Base-by-base conservation (phyloP, 2,888 invertebrate species). In the Eilema sororculum region DNA sequence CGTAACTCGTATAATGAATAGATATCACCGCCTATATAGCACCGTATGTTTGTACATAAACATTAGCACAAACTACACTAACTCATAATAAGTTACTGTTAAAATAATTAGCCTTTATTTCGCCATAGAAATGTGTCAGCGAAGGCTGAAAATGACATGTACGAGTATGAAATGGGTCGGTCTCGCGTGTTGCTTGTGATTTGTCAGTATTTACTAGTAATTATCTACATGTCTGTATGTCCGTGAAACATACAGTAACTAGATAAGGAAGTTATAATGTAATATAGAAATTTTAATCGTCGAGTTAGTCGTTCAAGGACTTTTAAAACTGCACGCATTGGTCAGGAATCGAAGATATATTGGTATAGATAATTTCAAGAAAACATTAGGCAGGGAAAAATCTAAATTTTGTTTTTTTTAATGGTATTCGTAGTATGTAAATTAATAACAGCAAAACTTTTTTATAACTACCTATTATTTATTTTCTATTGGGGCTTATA, bases 81-180 rank as follows among this genome's bases (percentile, higher is more conserved):
- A 46, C 13, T 46, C 20, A 46, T 46, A 46, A 46, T 24, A 62
- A 24, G 16, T 37, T 24, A 22, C 37, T 13, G 16, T 61, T 61
- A 24, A 24, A 62, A 46, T 63, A 28, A 63, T 63, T 46, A 63
- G 63, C n/a, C 46, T 46, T 63, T 46, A 63, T 46, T 63, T 63
- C 41, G 46, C 46, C 16, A 28, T 52, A 20, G 46, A 64, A 65
- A 65, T 65, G 52, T 65, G 65, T 56, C 65, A 56, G 20, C 65
- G 59, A 80, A 78, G 78, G 78, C 73, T 85, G 84, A 73, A 76
- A 77, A 79, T 83, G 85, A 83, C 78, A 81, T 86, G 86, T 81
- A 86, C 83, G 84, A 76, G 76, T 79, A 71, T 80, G 73, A 83
- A 78, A 76, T 73, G 76, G 82, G 76, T 80, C 76, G 64, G 24